phyloP scores from a whole-genome alignment of 2,797 vertebrate species.

The Chloroceryle inda region DNA sequence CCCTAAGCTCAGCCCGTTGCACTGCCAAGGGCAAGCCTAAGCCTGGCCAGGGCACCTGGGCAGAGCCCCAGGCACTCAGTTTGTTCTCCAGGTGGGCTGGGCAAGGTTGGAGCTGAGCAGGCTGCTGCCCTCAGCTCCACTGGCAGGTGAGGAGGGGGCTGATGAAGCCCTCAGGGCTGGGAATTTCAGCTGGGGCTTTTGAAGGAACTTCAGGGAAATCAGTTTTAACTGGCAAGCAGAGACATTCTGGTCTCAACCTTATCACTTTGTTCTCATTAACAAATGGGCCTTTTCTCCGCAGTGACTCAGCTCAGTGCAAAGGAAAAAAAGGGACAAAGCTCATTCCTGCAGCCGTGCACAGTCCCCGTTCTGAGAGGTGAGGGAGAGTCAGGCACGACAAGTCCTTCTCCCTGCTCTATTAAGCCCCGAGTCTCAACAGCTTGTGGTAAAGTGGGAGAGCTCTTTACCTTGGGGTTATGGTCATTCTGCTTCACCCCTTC shows the following conservation, averaged over 20 bases:
- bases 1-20: not conserved
- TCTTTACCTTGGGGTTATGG: fast-evolving
- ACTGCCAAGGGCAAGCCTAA: not conserved
- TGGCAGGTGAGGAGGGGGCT: not conserved
- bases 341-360: not conserved
- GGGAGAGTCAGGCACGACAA: not conserved
- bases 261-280: not conserved
- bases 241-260: not conserved
- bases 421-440: not conserved
- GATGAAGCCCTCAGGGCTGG: not conserved
- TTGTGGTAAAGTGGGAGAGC: not conserved
- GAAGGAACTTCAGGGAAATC: not conserved
- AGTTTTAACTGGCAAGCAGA: not conserved
- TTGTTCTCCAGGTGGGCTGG: not conserved
- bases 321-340: not conserved
- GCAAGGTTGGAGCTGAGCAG: not conserved
- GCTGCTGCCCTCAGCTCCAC: not conserved
- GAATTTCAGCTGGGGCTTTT: not conserved
- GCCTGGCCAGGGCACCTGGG: not conserved
- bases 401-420: fast-evolving
- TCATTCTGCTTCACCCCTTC: not conserved
- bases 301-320: not conserved
- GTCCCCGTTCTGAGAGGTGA: not conserved
- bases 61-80: not conserved
- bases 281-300: not conserved